Conservation (phyloP, 2,888 invertebrate genomes). For the Cheilosia variabilis region DNA sequence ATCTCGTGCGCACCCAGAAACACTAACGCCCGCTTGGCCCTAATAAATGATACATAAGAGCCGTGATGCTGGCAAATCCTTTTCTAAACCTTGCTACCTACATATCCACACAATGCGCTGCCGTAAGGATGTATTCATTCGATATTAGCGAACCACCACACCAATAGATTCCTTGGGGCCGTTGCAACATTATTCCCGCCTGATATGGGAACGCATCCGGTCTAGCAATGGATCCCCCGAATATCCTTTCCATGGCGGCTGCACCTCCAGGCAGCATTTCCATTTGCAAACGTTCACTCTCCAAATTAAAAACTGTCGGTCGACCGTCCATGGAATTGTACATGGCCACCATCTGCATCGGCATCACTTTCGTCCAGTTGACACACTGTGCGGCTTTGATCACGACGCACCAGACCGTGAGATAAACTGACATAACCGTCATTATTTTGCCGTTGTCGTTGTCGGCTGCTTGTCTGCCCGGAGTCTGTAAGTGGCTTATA, state of each 20-base stretch:
- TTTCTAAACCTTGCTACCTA: slow-evolving; percentile 73
- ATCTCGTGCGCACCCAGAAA: slow-evolving; percentile 83
- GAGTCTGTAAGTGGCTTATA: slow-evolving; percentile 42
- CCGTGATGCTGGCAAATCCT: slow-evolving; percentile 34
- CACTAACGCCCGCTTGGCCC: slow-evolving; percentile 81
- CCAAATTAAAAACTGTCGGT: slow-evolving; percentile 80
- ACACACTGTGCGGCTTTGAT: slow-evolving; percentile 76
- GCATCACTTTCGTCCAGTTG: slow-evolving; percentile 82
- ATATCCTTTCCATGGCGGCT: slow-evolving; percentile 82
- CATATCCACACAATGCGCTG: slow-evolving; percentile 83
- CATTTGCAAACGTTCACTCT: slow-evolving; percentile 79
- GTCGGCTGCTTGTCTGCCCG: slow-evolving; percentile 24
- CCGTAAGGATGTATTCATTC: slow-evolving; percentile 81
- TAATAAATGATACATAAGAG: slow-evolving; percentile 23
- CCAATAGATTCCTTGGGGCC: slow-evolving; percentile 80
- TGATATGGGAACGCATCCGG: slow-evolving; percentile 82
- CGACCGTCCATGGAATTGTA: slow-evolving; percentile 64
- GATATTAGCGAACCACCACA: slow-evolving; percentile 82
- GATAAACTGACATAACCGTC: slow-evolving; percentile 55
- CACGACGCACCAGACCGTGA: slow-evolving; percentile 66
- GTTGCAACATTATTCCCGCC: slow-evolving; percentile 80
- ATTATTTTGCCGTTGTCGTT: slow-evolving; percentile 34
- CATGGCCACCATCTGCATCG: slow-evolving; percentile 82
- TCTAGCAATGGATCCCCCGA: slow-evolving; percentile 81
- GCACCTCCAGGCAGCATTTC: slow-evolving; percentile 79